phyloP scores from a whole-genome alignment of 2,888 invertebrate species.

The Platerodrilus igneus region DNA sequence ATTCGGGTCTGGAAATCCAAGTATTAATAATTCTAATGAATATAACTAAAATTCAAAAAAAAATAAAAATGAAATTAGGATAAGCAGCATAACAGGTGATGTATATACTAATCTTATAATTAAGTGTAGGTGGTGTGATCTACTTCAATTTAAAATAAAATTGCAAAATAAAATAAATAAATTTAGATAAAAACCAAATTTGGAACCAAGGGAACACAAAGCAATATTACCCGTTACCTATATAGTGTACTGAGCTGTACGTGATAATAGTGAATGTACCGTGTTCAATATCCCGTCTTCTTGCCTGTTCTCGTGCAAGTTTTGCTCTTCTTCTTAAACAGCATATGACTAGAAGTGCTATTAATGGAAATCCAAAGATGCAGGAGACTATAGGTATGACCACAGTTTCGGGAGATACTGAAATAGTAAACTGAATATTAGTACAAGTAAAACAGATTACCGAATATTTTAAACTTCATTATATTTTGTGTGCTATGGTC shows the following conservation, averaged over 20 bases:
- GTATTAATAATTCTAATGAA: too few species aligned
- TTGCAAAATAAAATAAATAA: slow-evolving; percentile 21
- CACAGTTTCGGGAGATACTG: slow-evolving; percentile 84
- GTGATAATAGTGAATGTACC: slow-evolving; percentile 79
- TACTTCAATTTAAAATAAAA: too few species aligned
- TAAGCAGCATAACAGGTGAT: too few species aligned
- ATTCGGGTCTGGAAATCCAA: too few species aligned
- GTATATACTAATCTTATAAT: too few species aligned
- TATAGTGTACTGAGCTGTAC: slow-evolving; percentile 66
- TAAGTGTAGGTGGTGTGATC: too few species aligned
- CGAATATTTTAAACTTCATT: too few species aligned
- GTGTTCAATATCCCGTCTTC: slow-evolving; percentile 75
- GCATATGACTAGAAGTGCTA: slow-evolving; percentile 83
- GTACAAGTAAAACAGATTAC: too few species aligned
- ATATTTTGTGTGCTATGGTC: too few species aligned
- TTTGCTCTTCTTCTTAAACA: slow-evolving; percentile 79
- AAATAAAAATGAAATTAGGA: too few species aligned
- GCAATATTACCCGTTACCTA: slow-evolving; percentile 54
- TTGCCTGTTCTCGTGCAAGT: slow-evolving; percentile 74
- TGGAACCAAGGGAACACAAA: slow-evolving; percentile 16
- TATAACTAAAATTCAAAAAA: too few species aligned
- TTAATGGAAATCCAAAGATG: slow-evolving; percentile 81
- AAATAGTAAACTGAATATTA: too few species aligned
- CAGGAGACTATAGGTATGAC: slow-evolving; percentile 86
- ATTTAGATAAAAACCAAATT: slow-evolving; percentile 7